Base-by-base conservation (phyloP, 2,888 invertebrate genomes). In the Acholoe squamosa region DNA sequence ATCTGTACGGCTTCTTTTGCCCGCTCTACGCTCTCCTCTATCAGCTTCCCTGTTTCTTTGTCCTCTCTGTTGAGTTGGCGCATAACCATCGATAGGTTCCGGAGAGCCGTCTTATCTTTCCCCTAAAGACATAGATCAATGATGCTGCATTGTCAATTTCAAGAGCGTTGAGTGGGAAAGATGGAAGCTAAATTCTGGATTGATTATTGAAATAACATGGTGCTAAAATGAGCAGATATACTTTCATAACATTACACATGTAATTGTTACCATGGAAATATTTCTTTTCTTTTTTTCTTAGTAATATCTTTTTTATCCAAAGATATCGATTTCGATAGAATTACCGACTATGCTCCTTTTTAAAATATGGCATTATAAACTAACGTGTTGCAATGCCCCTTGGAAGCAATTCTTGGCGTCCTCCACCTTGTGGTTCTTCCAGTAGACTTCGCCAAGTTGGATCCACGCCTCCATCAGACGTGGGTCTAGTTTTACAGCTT, bases 381-480 rank as follows among this genome's bases (percentile, higher is more conserved):
- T 92, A 91, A 95, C 96, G 93, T 96, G 96, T 92, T 94, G 95
- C 3, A 96, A 93, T 22, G 96, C 98, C 88, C 97, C 97, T 93
- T 97, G 97, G 95, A 98, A 98, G 95, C 98, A 98, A 93, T 97
- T 97, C 94, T 97, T 97, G 0, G 98, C 98, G 94, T 97, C 97
- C 92, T 97, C 96, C 10, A 98, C 96, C 94, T 98, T 98, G 94
- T 97, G 97, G 94, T 97, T 98, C 96, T 98, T 98, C 97, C 98
- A 98, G 95, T 98, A 98, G 94, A 97, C 98, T 95, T 98, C 98
- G 0, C 98, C 98, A 0, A 98, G 96, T 95, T 98, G 97, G 94
- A 98, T 98, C 98, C 98, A 98, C 0, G 98, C 98, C 90, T 97
- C 97, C 0, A 97, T 97, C 90, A 97, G 96, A 93, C 97, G 97